Evolutionary conservation across 35 echinoderm and acorn worm species (phyloP).

Genomic region (Ophioderma brevispina): DNA sequence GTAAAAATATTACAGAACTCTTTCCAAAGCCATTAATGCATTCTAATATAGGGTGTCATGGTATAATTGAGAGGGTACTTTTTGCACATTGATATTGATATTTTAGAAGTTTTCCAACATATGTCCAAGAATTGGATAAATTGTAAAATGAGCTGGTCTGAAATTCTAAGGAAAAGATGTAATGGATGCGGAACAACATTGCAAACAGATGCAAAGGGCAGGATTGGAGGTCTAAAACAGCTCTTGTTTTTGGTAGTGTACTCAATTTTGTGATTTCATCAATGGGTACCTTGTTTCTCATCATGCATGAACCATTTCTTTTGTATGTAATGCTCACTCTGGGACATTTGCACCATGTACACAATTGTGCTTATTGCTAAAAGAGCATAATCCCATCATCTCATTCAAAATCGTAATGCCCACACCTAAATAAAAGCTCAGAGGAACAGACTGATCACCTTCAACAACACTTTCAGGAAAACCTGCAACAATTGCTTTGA

Average conservation of each 20-base stretch:
- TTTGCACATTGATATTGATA: conserved; percentile 34
- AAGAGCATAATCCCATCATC: conserved; percentile 22
- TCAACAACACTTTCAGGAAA: not conserved
- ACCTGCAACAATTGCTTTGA: not conserved
- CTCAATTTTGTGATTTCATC: conserved; percentile 20
- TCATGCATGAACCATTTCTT: conserved; percentile 12
- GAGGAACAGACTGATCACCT: not conserved
- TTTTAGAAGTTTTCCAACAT: conserved; percentile 37
- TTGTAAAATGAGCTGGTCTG: conserved; percentile 52
- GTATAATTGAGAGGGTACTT: conserved; percentile 18
- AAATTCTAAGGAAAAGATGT: conserved; percentile 54
- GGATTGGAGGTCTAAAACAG: conserved; percentile 36
- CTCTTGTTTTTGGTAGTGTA: conserved; percentile 8
- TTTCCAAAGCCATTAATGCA: conserved; percentile 1
- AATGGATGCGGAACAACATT: conserved; percentile 40
- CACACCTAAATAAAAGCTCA: conserved; percentile 6
- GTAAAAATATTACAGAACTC: not conserved
- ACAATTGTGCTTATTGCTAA: not conserved
- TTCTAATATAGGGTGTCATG: not conserved
- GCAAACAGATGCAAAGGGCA: conserved; percentile 34
- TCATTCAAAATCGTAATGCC: conserved; percentile 33
- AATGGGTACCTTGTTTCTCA: conserved; percentile 7
- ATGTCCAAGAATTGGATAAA: conserved; percentile 9
- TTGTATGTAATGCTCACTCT: not conserved
- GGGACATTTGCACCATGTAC: conserved; percentile 41